Percentiles rank a stretch among this genome's conserved stretches.
phyloP scores from a whole-genome alignment of 2,113 vertebrate genomes.

The Antennarius striatus region DNA sequence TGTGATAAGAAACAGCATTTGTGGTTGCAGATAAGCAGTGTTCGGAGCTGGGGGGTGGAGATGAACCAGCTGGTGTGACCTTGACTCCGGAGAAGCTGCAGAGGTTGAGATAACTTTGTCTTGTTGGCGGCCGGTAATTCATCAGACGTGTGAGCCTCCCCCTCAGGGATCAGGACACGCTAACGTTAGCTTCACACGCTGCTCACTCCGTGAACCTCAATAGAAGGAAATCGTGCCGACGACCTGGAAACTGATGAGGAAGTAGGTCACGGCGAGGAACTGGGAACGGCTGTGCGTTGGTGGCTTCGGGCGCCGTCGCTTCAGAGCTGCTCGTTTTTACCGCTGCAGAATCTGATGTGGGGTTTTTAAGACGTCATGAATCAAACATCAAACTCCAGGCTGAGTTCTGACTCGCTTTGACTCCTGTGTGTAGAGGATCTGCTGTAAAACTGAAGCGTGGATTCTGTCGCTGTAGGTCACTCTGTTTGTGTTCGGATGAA shows the following conservation, averaged over 20 bases:
- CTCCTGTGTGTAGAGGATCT: too few relatives aligned
- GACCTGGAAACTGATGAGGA: slow-evolving; percentile 2
- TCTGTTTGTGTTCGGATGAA: too few relatives aligned
- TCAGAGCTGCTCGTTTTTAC: too few relatives aligned
- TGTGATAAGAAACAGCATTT: slow-evolving; percentile 37
- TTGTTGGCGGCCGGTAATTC: slow-evolving; percentile 11
- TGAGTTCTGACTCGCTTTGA: too few relatives aligned
- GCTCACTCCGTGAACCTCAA: too few relatives aligned
- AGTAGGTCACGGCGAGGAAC: slow-evolving; percentile 28
- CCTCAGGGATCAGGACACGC: too few relatives aligned
- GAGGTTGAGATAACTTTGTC: background rate
- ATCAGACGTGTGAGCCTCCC: background rate
- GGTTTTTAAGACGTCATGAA: too few relatives aligned
- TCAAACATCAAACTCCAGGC: too few relatives aligned
- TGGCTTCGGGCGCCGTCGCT: background rate
- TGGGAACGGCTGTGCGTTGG: slow-evolving; percentile 23
- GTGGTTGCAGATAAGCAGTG: slow-evolving; percentile 19
- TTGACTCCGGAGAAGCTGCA: slow-evolving; percentile 21
- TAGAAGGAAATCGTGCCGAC: background rate
- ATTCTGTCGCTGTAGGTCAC: too few relatives aligned
- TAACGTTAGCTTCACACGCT: too few relatives aligned
- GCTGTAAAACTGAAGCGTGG: too few relatives aligned
- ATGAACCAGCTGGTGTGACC: slow-evolving; percentile 4
- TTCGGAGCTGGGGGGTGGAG: slow-evolving; percentile 9
- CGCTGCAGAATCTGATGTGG: too few relatives aligned